Evolutionary conservation across 2,888 invertebrate genomes (phyloP).

Genomic region (Cosmia trapezina): DNA sequence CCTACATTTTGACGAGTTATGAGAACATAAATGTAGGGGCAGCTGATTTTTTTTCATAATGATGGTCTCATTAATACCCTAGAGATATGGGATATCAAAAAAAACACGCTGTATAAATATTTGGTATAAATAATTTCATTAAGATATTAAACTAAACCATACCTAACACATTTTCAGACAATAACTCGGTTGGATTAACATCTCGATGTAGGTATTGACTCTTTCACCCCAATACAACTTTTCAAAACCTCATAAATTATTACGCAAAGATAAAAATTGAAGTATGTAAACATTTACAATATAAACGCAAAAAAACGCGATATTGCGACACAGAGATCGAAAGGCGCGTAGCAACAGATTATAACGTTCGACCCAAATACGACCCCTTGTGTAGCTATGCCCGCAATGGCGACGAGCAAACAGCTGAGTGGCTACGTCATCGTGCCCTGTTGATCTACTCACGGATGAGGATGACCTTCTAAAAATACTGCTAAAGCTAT

Average conservation of each 20-base stretch:
- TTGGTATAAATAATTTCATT: neutral
- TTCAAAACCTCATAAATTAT: neutral
- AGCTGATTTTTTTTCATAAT: no score
- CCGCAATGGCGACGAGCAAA: slow-evolving; percentile 52
- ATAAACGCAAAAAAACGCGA: slow-evolving; percentile 15
- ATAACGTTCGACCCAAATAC: slow-evolving; percentile 60
- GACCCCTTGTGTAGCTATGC: slow-evolving; percentile 44
- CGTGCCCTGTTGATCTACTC: slow-evolving; percentile 53
- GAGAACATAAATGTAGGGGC: no score
- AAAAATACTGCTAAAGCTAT: slow-evolving; percentile 18
- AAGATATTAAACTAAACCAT: no score
- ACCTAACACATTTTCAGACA: neutral
- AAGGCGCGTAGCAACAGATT: slow-evolving; percentile 61
- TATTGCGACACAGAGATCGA: slow-evolving; percentile 43
- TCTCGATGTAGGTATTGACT: neutral
- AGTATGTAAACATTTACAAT: slow-evolving; percentile 30
- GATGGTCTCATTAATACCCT: no score
- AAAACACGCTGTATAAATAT: no score
- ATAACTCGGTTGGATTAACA: neutral
- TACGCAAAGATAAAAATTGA: slow-evolving; percentile 9
- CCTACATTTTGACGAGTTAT: no score
- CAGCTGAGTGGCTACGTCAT: slow-evolving; percentile 61
- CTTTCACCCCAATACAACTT: neutral
- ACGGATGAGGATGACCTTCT: slow-evolving; percentile 41
- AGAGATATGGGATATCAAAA: no score